Evolutionary conservation across 2,113 vertebrate genomes (phyloP).

Genomic region (Lepidothrix coronata): DNA sequence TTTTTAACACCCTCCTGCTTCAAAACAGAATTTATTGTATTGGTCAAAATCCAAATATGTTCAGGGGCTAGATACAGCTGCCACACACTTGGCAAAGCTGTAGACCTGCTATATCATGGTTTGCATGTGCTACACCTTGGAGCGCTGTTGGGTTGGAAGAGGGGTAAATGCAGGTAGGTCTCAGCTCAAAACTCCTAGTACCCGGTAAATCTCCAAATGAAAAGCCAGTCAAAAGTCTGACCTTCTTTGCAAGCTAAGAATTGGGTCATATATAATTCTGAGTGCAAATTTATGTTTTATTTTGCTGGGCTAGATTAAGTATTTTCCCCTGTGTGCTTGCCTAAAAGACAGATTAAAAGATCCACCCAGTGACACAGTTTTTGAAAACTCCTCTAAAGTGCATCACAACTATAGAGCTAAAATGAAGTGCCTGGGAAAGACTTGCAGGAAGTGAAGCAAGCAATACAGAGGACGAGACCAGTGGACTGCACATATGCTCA

Average conservation of each 20-base stretch:
- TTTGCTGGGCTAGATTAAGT: not conserved
- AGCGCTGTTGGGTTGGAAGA: not conserved
- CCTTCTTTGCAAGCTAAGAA: not conserved
- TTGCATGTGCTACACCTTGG: not conserved
- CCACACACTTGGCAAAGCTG: not conserved
- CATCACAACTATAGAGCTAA: not conserved
- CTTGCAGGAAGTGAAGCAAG: not conserved
- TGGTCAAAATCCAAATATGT: not conserved
- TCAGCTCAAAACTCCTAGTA: not conserved
- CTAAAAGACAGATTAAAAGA: not conserved
- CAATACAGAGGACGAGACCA: not conserved
- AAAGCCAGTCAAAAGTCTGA: not conserved
- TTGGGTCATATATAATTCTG: not conserved
- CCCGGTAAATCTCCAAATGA: not conserved
- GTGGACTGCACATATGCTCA: not conserved
- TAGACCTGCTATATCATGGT: not conserved
- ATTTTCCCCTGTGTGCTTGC: not conserved
- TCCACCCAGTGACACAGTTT: not conserved
- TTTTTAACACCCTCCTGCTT: not conserved
- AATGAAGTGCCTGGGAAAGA: not conserved
- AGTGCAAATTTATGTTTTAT: not conserved
- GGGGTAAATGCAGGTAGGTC: not conserved
- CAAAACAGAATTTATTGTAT: not conserved
- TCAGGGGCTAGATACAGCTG: not conserved
- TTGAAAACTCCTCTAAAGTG: not conserved